These are phyloP conservation scores for Falco berigora DNA, from an alignment of 2,797 vertebrate species.

Conservation along the genomic window DNA sequence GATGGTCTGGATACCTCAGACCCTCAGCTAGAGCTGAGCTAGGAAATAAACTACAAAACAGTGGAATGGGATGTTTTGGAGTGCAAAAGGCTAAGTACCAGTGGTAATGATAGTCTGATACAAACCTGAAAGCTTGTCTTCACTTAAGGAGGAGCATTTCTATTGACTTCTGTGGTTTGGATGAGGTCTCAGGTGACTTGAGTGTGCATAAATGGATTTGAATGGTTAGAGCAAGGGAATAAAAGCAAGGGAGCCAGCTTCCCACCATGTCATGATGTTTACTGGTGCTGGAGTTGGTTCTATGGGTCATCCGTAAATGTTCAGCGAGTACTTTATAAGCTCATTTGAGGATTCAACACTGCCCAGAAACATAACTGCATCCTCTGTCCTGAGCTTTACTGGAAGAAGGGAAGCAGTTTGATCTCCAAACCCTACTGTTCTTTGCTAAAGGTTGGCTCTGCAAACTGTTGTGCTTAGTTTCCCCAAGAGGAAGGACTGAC, in stretches of 20 bases:
- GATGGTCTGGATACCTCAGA: background rate
- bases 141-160: background rate
- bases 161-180: background rate
- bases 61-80: background rate
- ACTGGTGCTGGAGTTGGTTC: background rate
- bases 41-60: background rate
- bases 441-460: background rate
- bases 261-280: background rate
- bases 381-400: background rate
- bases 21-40: background rate
- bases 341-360: background rate
- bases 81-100: background rate
- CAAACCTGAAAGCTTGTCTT: background rate
- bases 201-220: background rate
- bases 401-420: background rate
- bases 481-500: background rate
- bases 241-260: background rate
- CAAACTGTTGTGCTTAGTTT: background rate
- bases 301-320: background rate
- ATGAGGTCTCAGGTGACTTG: background rate
- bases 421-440: background rate
- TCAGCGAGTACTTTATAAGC: background rate
- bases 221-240: background rate
- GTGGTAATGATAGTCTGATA: background rate
- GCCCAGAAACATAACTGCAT: background rate